Base-by-base conservation (phyloP, 1,140 invertebrate genomes). In the Zaprionus gabonicus region DNA sequence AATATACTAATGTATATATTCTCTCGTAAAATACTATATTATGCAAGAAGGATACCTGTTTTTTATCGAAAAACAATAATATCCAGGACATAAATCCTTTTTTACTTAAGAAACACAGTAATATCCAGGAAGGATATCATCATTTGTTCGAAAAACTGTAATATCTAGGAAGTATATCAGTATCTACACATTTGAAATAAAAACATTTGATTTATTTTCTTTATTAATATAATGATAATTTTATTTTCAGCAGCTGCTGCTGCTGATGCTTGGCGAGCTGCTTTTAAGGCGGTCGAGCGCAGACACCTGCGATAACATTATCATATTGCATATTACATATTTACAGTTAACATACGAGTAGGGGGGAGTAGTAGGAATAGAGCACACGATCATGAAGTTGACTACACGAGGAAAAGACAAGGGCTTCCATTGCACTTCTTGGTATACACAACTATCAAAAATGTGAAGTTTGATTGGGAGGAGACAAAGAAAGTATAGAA, bases 271-370 rank as follows among this genome's bases (percentile, higher is more conserved):
- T 44, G 28, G 28, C 69, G 20, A 71, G 72, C 66, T 70, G 66
- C 67, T 70, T 12, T 62, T 63, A 75, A 75, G 72, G 67, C 66
- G 72, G 38, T 70, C 28, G 41, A 53, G 34, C 57, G 46, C 71
- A 73, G 46, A 23, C 28, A 41, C 7, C 23, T 38, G 13, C 28
- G 49, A 31, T 36, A 49, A 55, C 59, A 57, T 69, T 68, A 17
- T 53, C 13, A 73, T 44, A 31, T 60, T 55, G 46, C 71, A 74
- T 74, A 62, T 69, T 74, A 69, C 65, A 74, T 74, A 69, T 74
- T 74, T 74, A 75, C 72, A 70, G 23, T 36, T 63, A 46, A 46
- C 41, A 46, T 46, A 46, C 41, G 41, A 46, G 41, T 46, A 46
- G 41, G n/a, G 15, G 58, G 58, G 28, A 49, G n/a, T 60, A 27